Conservation (phyloP, 2,888 invertebrate genomes). For the Rhopalosiphum nymphaeae region DNA sequence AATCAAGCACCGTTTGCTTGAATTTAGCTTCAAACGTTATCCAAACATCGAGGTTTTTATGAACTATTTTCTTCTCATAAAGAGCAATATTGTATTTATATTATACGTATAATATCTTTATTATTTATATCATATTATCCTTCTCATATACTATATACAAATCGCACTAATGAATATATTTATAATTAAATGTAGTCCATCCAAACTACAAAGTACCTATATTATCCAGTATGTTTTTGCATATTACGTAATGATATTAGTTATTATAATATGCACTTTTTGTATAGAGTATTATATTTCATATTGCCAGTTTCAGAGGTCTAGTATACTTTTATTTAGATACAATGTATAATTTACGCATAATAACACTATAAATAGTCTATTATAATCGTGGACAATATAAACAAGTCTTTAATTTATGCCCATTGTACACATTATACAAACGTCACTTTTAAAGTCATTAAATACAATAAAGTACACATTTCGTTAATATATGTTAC, state of each 20-base stretch:
- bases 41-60: not conserved
- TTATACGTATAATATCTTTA: not conserved
- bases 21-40: not conserved
- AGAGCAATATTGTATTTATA: not conserved
- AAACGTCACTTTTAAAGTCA: not conserved
- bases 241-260: not conserved
- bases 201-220: not conserved
- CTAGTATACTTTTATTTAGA: not conserved
- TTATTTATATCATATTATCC: too few relatives aligned
- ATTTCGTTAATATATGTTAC: not conserved
- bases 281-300: not conserved
- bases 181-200: not conserved
- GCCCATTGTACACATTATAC: not conserved
- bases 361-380: not conserved
- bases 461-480: not conserved
- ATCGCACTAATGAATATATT: not conserved
- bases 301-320: not conserved
- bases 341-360: not conserved
- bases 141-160: too few relatives aligned
- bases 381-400: not conserved
- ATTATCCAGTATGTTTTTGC: not conserved
- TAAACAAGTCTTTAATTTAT: not conserved
- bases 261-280: not conserved
- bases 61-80: not conserved
- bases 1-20: not conserved